Evolutionary conservation across 2,888 invertebrate species (phyloP).

Genomic region (Selenia dentaria): DNA sequence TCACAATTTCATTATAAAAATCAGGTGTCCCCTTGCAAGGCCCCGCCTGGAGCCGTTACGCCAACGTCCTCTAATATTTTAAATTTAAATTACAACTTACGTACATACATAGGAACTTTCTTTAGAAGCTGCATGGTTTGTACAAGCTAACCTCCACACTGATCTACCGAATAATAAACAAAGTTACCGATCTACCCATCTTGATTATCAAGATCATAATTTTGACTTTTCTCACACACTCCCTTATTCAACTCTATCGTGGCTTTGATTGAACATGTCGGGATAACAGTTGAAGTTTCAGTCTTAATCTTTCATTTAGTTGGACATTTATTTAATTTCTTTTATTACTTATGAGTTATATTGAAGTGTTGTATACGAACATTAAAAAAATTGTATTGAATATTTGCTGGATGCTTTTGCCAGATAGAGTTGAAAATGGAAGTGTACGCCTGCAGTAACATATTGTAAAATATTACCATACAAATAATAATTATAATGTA

Average conservation of each 20-base stretch:
- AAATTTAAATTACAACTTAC: conserved; percentile 81
- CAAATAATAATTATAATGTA: conserved; percentile 55
- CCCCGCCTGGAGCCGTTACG: conserved; percentile 56
- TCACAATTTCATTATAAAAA: conserved; percentile 63
- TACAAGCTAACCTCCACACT: conserved; percentile 84
- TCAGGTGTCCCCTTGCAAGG: conserved; percentile 51
- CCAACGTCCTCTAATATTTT: conserved; percentile 73
- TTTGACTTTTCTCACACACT: conserved; percentile 38
- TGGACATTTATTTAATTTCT: conserved; percentile 7
- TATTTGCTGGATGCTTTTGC: no score
- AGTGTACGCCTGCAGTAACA: conserved; percentile 60
- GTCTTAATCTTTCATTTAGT: conserved; percentile 20
- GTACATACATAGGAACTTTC: conserved; percentile 85
- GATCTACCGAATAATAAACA: conserved; percentile 81
- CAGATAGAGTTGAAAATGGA: conserved; percentile 46
- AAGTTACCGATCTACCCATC: conserved; percentile 66
- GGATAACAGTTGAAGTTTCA: conserved; percentile 12
- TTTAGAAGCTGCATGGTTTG: conserved; percentile 85
- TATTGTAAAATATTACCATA: conserved; percentile 71
- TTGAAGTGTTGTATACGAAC: no score
- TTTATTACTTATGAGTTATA: no score
- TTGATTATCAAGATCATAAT: conserved; percentile 67
- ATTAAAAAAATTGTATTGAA: no score
- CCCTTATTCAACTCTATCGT: conserved; percentile 43
- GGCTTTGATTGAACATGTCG: not conserved